phyloP scores from a whole-genome alignment of 2,113 vertebrate genomes.

The Centropus bengalensis region DNA sequence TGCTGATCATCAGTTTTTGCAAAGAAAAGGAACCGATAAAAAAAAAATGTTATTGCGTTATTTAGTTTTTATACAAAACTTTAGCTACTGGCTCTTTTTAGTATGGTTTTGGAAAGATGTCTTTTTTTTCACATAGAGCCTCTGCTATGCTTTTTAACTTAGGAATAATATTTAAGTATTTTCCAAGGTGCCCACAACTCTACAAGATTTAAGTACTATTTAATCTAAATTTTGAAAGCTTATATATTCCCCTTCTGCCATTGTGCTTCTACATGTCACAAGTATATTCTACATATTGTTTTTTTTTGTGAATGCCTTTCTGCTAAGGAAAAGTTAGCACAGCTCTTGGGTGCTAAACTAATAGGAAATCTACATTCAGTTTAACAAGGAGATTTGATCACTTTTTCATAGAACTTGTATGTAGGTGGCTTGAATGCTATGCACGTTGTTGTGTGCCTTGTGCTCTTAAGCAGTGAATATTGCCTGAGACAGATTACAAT shows the following conservation, averaged over 20 bases:
- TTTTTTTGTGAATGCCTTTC: not conserved
- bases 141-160: not conserved
- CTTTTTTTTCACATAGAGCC: fast-evolving
- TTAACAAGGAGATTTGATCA: not conserved
- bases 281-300: no score
- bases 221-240: not conserved
- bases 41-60: not conserved
- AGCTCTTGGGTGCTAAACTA: not conserved
- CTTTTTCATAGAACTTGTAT: not conserved
- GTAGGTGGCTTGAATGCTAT: not conserved
- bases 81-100: not conserved
- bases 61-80: not conserved
- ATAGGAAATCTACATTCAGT: not conserved
- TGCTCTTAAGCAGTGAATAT: not conserved
- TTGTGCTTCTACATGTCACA: not conserved
- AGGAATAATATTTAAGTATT: not conserved
- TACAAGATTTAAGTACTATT: not conserved
- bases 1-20: not conserved
- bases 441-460: not conserved
- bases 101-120: not conserved
- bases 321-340: not conserved
- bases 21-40: not conserved
- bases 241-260: not conserved
- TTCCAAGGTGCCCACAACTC: not conserved
- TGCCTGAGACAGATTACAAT: not conserved